Base-by-base conservation (phyloP, 2,888 invertebrate species). In the Antheraea yamamai region DNA sequence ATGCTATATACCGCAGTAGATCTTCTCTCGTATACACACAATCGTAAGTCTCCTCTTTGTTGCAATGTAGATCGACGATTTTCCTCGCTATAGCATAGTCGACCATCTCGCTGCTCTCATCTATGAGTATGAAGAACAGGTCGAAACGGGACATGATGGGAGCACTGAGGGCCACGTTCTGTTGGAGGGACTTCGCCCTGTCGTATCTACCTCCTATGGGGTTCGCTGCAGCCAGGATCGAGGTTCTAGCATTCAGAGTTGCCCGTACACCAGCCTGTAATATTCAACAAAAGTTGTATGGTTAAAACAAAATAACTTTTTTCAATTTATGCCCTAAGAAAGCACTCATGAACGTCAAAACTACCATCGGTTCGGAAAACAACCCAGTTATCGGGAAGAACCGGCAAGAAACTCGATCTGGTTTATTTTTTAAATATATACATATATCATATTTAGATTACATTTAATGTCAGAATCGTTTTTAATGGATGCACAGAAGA, bases 61-160 rank as follows among this genome's bases (percentile, higher is more conserved):
- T 97, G 75, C 98, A 97, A 86, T 99, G 99, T 66, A 99, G 93
- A 87, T 99, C 99, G 0, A 99, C 97, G 76, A 99, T 99, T 87
- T 98, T 98, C 79, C 98, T 96, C 0, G 99, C 99, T 77, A 99
- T 99, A 0, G 99, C 99, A 87, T 98, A 99, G 92, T 99, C 99
- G 0, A 98, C 97, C 82, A 99, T 96, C 94, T 97, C 92, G 55
- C 92, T 93, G 87, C 98, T 98, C 89, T 99, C 99, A 88, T 99
- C 99, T 2, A 99, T 98, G 1, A 99, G 95, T 81, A 99, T 98
- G 93, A 99, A 99, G 95, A 99, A 99, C 23, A 99, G 95, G 92
- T 99, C 99, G 91, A 99, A 99, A 81, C 99, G 96, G 0, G 99
- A 99, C 99, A 99, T 99, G 85, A 99, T 99, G 0, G 99, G 99